Base-by-base conservation (phyloP, 2,888 invertebrate genomes). In the Anthoptus insignis region DNA sequence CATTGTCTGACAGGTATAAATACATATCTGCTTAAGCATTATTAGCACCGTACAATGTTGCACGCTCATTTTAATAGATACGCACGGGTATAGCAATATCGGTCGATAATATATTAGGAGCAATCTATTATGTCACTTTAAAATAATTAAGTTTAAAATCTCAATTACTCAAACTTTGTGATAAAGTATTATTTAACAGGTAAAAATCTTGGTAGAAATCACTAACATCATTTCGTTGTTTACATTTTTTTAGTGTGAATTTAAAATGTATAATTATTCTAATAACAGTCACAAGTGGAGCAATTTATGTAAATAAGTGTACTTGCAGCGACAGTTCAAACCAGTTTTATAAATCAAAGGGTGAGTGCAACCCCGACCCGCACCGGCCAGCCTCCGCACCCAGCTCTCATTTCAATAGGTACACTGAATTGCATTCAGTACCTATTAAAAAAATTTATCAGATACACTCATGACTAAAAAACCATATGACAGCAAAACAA, bases 1-100 rank as follows among this genome's bases (percentile, higher is more conserved):
- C 39, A 63, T 63, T 63, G 63, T 63, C 63, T 49, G 63, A 49
- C 37, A n/a, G 47, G 16, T 24, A 49, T 56, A 56, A 49, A 49
- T 59, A 37, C 21, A 9, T 42, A 19, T 19, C 13, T 8, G 49
- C 37, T 49, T 39, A 29, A 47, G 22, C 21, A 14, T 34, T 32
- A 47, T 37, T 42, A 39, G 24, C 59, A 47, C 47, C 45, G 49
- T 49, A 59, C 59, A 59, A 59, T 37, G 49, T 59, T 49, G 34
- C 49, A 34, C 13, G 22, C 47, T 1, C 3, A 13, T 49, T 34
- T 29, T 34, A 16, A 47, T 47, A 47, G 22, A 32, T 19, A 47
- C 21, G 34, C 22, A 58, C 14, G 21, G 14, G 21, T n/a, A 22
- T 24, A 9, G 22, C 3, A 24, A 8, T 32, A 32, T 32, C 6